phyloP scores from a whole-genome alignment of 1,140 invertebrate species.

The Phocides pigmalion region DNA sequence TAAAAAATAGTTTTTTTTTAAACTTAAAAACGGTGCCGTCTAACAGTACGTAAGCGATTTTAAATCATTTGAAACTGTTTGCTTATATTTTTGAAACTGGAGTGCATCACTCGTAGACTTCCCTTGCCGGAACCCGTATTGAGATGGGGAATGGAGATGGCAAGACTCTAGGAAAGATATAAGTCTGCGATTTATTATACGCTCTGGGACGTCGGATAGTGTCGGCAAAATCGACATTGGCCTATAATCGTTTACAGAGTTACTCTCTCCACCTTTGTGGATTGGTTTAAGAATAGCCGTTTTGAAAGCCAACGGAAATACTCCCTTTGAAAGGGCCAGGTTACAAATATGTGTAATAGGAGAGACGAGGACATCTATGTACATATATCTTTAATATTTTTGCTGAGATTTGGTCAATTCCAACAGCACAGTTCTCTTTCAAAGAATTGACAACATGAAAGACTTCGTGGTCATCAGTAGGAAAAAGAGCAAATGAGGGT shows the following conservation, averaged over 20 bases:
- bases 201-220: not conserved
- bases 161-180: not conserved
- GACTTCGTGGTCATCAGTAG: constrained; percentile 15
- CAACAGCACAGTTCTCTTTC: constrained; percentile 18
- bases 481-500: constrained; percentile 7
- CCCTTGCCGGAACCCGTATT: too few species aligned
- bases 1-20: too few species aligned
- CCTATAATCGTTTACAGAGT: not conserved
- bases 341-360: constrained; percentile 34
- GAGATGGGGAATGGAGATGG: not conserved
- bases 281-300: not conserved
- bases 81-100: too few species aligned
- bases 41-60: too few species aligned
- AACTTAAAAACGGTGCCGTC: too few species aligned
- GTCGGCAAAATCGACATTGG: not conserved
- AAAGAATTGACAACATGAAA: not conserved
- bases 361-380: constrained; percentile 1
- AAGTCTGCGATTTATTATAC: not conserved
- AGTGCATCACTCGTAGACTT: too few species aligned
- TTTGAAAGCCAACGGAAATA: not conserved
- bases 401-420: constrained; percentile 19
- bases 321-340: not conserved
- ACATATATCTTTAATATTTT: constrained; percentile 31
- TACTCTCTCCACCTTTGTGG: not conserved
- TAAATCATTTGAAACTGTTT: too few species aligned